phyloP scores from a whole-genome alignment of 1,140 invertebrate genomes.

The Hyles vespertilio region DNA sequence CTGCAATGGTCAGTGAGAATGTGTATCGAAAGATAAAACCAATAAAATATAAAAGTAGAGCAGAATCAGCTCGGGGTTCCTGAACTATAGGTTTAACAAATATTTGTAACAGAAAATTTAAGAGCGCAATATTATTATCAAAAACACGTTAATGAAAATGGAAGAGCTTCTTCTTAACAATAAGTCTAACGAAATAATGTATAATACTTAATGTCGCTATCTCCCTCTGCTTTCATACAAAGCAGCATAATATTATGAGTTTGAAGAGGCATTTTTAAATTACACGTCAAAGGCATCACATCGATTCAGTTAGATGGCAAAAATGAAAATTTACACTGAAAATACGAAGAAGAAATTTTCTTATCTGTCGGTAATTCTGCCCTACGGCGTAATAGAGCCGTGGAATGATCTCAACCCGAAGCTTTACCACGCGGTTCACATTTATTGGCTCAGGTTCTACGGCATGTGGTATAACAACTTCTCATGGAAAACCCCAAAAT shows the following conservation, averaged over 20 bases:
- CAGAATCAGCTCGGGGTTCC: too few species aligned
- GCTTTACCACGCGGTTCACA: constrained; percentile 63
- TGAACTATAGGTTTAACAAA: too few species aligned
- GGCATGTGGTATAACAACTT: constrained; percentile 67
- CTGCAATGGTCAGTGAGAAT: too few species aligned
- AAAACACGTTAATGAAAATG: constrained; percentile 1
- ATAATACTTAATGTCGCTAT: constrained; percentile 49
- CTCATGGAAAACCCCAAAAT: constrained; percentile 34
- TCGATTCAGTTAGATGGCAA: constrained; percentile 24
- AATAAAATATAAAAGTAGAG: too few species aligned
- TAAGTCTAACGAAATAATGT: constrained; percentile 43
- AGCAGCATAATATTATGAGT: constrained; percentile 38
- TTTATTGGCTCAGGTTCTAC: constrained; percentile 72
- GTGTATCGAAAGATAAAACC: too few species aligned
- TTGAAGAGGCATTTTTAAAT: constrained; percentile 46
- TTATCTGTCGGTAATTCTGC: constrained; percentile 39
- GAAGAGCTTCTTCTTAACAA: constrained; percentile 44
- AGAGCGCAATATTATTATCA: neutral
- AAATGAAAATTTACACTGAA: constrained; percentile 39
- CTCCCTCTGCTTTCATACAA: constrained; percentile 31
- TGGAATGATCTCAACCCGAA: constrained; percentile 59
- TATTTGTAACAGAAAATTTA: neutral
- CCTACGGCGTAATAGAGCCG: constrained; percentile 51
- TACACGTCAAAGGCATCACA: constrained; percentile 34
- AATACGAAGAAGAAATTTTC: constrained; percentile 38